phyloP scores from a whole-genome alignment of 2,113 vertebrate species.

The Cephalophus harveyi region DNA sequence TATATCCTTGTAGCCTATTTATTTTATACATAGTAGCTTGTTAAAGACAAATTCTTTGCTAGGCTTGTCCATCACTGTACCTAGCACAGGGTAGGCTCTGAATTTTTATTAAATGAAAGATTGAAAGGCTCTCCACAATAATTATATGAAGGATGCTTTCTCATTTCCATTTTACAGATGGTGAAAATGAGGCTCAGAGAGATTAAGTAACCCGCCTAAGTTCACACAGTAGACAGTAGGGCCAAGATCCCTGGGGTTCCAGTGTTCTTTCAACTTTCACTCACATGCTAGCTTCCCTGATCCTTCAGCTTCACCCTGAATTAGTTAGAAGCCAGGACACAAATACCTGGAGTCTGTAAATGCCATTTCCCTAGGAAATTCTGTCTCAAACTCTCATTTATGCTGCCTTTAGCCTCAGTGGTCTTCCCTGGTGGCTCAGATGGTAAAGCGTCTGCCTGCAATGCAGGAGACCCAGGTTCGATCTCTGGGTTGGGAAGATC shows the following conservation, averaged over 20 bases:
- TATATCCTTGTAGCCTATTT: background rate
- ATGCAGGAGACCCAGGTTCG: too few relatives aligned
- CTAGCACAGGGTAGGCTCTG: background rate
- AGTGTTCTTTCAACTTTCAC: background rate
- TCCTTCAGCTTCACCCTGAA: background rate
- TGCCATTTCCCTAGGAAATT: background rate
- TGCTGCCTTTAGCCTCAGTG: too few relatives aligned
- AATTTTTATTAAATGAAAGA: background rate
- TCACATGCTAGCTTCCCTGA: background rate
- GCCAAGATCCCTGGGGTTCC: background rate
- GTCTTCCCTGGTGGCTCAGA: too few relatives aligned
- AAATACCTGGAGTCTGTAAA: background rate
- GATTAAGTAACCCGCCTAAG: background rate
- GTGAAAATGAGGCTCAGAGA: background rate
- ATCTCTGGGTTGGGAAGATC: too few relatives aligned
- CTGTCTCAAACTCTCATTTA: background rate
- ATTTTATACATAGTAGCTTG: background rate
- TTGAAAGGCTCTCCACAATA: background rate
- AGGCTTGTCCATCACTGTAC: too few relatives aligned
- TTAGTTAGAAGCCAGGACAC: background rate
- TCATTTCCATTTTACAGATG: background rate
- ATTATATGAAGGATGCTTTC: background rate
- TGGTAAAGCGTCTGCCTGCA: too few relatives aligned
- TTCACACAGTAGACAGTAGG: background rate
- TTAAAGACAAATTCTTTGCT: background rate